phyloP scores from a whole-genome alignment of 2,113 vertebrate species.

The Microcebus murinus region DNA sequence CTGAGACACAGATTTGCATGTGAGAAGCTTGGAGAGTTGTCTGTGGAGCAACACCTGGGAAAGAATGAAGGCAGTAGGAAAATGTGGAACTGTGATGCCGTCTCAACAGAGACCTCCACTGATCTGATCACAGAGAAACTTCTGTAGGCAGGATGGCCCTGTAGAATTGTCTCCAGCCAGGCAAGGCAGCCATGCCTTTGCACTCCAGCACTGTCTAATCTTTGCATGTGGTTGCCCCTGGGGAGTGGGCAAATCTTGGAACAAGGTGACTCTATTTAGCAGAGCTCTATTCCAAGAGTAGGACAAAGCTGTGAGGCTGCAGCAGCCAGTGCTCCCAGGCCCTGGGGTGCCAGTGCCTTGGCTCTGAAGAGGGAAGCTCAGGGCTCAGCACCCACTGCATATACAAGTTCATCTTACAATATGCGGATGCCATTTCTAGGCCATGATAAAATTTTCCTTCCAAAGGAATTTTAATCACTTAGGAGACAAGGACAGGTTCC shows the following conservation, averaged over 20 bases:
- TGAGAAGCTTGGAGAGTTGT: neutral
- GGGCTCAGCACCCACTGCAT: neutral
- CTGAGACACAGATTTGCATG: neutral
- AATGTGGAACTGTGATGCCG: neutral
- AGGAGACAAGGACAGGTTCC: constrained; percentile 53
- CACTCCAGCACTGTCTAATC: neutral
- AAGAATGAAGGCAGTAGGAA: neutral
- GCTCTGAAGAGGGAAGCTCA: neutral
- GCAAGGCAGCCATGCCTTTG: neutral
- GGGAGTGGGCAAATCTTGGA: neutral
- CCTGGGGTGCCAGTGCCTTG: rapidly evolving
- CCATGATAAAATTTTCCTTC: neutral
- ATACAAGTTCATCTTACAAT: neutral
- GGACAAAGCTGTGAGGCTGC: neutral
- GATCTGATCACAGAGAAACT: too few species aligned
- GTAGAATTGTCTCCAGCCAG: neutral
- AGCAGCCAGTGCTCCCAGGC: neutral
- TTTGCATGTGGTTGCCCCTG: neutral
- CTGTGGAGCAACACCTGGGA: neutral
- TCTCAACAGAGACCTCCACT: neutral
- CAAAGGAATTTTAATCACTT: constrained; percentile 69
- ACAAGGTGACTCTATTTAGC: neutral
- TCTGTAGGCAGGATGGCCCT: neutral
- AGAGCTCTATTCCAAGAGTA: neutral
- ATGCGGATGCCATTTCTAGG: constrained; percentile 6